Evolutionary conservation across 2,113 vertebrate species (phyloP).

Genomic region (Pelvicachromis taeniatus): DNA sequence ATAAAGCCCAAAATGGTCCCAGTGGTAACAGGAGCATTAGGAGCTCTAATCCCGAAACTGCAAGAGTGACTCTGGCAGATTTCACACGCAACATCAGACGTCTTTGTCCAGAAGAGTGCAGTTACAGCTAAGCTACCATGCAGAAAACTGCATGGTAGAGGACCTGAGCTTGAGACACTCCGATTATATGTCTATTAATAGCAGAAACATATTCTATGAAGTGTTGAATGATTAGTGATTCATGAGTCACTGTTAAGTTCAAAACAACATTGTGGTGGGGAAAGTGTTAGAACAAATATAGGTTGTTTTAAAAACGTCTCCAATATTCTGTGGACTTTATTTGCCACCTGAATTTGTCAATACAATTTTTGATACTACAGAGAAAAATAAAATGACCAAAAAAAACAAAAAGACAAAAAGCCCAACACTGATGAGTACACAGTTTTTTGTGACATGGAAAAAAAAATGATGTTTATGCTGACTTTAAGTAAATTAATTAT

Average conservation of each 20-base stretch:
- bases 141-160: not conserved
- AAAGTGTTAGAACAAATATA: not conserved
- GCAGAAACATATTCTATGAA: no score
- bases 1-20: not conserved
- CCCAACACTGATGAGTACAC: no score
- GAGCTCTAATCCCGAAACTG: not conserved
- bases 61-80: not conserved
- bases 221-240: no score
- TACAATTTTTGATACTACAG: not conserved
- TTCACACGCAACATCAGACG: not conserved
- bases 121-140: not conserved
- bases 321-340: not conserved
- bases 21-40: not conserved
- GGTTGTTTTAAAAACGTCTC: not conserved
- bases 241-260: not conserved
- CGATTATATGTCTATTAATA: no score
- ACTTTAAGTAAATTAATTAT: not conserved
- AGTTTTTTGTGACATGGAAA: not conserved
- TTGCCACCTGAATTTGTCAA: not conserved
- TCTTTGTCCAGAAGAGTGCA: not conserved
- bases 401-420: not conserved
- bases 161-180: not conserved
- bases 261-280: not conserved
- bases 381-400: not conserved
- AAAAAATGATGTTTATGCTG: rapidly evolving